Conservation (phyloP, 2,113 vertebrate genomes). For the Hippocampus mohnikei region DNA sequence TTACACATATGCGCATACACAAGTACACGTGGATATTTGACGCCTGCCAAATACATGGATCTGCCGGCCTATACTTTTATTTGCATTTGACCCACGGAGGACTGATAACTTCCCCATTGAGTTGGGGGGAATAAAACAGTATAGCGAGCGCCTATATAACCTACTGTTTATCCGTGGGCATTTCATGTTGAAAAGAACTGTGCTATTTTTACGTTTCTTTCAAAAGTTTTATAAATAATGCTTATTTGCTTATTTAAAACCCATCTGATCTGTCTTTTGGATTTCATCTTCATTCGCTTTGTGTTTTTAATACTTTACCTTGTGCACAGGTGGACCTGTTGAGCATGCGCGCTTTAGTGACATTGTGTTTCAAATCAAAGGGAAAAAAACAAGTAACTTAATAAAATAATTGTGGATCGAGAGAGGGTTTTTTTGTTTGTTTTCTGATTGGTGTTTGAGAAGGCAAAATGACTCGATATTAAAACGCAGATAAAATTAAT, state of each 20-base stretch:
- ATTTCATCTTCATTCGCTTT: conserved; percentile 83
- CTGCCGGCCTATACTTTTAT: conserved; percentile 55
- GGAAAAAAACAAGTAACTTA: conserved; percentile 75
- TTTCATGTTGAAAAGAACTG: conserved; percentile 80
- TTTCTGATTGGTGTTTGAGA: conserved; percentile 23
- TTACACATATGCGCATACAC: conserved; percentile 28
- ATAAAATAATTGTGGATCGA: conserved; percentile 83
- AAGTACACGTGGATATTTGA: conserved; percentile 45
- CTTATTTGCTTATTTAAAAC: conserved; percentile 98
- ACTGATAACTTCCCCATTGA: conserved; percentile 59
- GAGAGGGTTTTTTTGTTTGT: conserved; percentile 30
- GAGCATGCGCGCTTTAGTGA: conserved; percentile 83
- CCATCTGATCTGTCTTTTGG: conserved; percentile 80
- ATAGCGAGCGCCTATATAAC: conserved; percentile 63
- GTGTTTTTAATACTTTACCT: conserved; percentile 80
- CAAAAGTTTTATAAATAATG: conserved; percentile 85
- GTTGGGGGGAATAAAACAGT: conserved; percentile 14
- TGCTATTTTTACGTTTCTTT: conserved; percentile 84
- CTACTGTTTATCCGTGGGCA: conserved; percentile 73
- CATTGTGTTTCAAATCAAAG: conserved; percentile 80
- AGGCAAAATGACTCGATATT: background rate
- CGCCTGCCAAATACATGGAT: conserved; percentile 66
- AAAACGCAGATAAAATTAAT: background rate
- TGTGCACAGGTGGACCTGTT: conserved; percentile 84
- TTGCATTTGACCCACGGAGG: conserved; percentile 60